Evolutionary conservation across 2,888 invertebrate species (phyloP).

Genomic region (Trichogramma evanescens): DNA sequence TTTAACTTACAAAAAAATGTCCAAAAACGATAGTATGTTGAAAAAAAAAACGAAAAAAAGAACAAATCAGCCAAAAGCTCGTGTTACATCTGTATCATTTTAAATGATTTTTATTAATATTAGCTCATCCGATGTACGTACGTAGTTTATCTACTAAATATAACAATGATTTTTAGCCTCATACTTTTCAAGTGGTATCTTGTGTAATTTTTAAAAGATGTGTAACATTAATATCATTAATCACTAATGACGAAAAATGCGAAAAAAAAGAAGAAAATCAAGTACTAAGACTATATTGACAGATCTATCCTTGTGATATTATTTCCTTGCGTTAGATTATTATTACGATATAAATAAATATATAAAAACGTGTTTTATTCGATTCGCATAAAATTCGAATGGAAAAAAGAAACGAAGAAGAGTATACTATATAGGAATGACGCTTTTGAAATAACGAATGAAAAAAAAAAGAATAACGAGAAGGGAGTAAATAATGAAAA

Average conservation of each 20-base stretch:
- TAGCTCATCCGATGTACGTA: background rate
- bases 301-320: slow-evolving; percentile 22
- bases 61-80: background rate
- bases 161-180: slow-evolving; percentile 15
- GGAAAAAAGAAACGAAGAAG: too few species aligned
- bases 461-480: slow-evolving; percentile 4
- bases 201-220: slow-evolving; percentile 17
- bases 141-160: slow-evolving; percentile 10
- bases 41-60: slow-evolving; percentile 13
- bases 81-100: slow-evolving; percentile 6
- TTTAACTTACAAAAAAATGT: too few species aligned
- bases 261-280: background rate
- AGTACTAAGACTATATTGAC: slow-evolving; percentile 7
- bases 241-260: slow-evolving; percentile 19
- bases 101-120: background rate
- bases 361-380: background rate
- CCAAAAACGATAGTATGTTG: background rate
- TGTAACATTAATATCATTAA: slow-evolving; percentile 19
- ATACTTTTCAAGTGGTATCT: slow-evolving; percentile 7
- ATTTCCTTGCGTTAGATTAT: slow-evolving; percentile 20
- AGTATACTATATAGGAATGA: too few species aligned
- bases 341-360: slow-evolving; percentile 9
- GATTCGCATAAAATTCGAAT: too few species aligned
- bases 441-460: slow-evolving; percentile 3
- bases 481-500: slow-evolving; percentile 2